A percentile compares a stretch with the other conserved stretches of the same genome.
These are phyloP conservation scores for Chrysolina americana DNA, from an alignment of 2,888 invertebrate genomes.

Conservation along the genomic window DNA sequence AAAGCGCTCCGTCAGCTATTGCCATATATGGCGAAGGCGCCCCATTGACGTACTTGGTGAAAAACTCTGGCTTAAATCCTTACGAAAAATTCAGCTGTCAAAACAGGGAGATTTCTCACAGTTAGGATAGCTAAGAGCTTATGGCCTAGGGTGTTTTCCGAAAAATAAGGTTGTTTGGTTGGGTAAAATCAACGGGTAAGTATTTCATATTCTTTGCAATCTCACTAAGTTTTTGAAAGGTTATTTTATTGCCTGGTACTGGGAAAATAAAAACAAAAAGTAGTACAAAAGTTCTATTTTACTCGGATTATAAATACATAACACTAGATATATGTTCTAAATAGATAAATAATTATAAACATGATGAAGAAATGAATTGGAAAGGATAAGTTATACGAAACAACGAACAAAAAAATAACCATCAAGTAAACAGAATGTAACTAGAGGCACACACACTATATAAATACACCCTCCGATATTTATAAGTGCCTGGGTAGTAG, in stretches of 20 bases:
- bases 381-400: constrained; percentile 37
- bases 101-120: too few species aligned
- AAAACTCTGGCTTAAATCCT: too few species aligned
- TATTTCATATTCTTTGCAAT: too few species aligned
- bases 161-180: too few species aligned
- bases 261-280: background rate
- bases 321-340: constrained; percentile 53
- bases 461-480: constrained; percentile 55
- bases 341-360: constrained; percentile 54
- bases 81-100: too few species aligned
- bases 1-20: too few species aligned
- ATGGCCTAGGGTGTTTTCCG: too few species aligned
- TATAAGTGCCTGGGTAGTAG: constrained; percentile 51
- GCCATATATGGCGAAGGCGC: too few species aligned
- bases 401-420: constrained; percentile 32
- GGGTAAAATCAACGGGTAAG: too few species aligned
- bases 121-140: too few species aligned
- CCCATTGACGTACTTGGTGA: too few species aligned
- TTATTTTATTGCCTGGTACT: background rate
- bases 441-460: constrained; percentile 47
- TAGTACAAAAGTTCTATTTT: constrained; percentile 51
- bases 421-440: constrained; percentile 30
- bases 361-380: constrained; percentile 52
- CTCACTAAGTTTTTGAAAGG: too few species aligned
- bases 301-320: constrained; percentile 51